Percentiles rank a stretch among this genome's conserved stretches.
phyloP scores from a whole-genome alignment of 2,797 vertebrate genomes.

The Chrysocyon brachyurus region DNA sequence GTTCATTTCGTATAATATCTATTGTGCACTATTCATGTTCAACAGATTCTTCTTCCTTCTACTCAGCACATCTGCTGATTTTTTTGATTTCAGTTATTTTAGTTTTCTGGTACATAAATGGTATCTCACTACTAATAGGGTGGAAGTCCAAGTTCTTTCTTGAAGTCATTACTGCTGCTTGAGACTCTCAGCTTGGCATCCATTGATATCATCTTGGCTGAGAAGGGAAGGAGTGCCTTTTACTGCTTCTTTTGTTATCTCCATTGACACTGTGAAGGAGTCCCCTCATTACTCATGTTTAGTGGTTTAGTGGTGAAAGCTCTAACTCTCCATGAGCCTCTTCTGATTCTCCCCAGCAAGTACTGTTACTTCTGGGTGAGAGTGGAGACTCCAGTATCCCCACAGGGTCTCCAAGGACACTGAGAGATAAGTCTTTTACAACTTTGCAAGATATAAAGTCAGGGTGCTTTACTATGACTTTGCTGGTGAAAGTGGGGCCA shows the following conservation, averaged over 20 bases:
- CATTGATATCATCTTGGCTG: neutral
- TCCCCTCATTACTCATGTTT: neutral
- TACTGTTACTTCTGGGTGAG: neutral
- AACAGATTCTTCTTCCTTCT: neutral
- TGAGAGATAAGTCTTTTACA: neutral
- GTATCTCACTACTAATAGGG: neutral
- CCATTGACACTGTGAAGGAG: rapidly evolving
- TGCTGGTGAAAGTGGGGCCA: neutral
- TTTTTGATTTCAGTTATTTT: neutral
- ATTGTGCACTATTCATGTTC: neutral
- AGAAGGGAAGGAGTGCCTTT: neutral
- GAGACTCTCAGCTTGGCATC: neutral
- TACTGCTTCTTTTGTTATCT: neutral
- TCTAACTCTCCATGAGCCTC: neutral
- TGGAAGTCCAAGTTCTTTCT: neutral
- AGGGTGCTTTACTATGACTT: neutral
- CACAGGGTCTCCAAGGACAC: neutral
- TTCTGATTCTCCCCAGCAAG: neutral
- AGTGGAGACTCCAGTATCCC: neutral
- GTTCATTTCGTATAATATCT: neutral
- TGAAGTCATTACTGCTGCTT: neutral
- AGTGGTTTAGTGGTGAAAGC: neutral
- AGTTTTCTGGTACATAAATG: neutral
- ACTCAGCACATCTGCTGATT: neutral
- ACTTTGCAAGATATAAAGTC: neutral